Conservation (phyloP, 2,797 vertebrate genomes). For the Cyprinella venusta region DNA sequence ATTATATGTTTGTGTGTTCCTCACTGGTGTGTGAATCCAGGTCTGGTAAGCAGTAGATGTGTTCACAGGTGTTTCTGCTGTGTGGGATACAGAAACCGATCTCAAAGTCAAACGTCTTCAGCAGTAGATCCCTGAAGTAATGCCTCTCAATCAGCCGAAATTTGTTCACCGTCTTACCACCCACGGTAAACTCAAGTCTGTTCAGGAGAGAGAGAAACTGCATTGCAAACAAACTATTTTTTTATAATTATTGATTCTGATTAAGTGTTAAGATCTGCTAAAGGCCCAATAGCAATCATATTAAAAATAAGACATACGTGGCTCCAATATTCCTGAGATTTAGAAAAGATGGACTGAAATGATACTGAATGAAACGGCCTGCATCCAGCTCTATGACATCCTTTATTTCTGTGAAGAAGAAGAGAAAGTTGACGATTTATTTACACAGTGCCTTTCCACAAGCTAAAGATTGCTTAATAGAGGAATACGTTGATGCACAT, state of each 20-base stretch:
- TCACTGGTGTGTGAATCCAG: constrained; percentile 86
- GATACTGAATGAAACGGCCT: constrained; percentile 88
- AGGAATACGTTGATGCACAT: neutral
- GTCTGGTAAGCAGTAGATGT: constrained; percentile 90
- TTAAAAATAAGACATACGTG: constrained; percentile 73
- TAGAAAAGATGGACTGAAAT: constrained; percentile 87
- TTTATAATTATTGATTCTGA: neutral
- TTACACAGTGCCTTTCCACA: neutral
- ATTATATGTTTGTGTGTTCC: constrained; percentile 10
- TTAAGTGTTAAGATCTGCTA: neutral
- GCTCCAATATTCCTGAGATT: constrained; percentile 87
- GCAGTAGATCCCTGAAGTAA: constrained; percentile 85
- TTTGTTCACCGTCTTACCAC: constrained; percentile 84
- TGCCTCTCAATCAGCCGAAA: constrained; percentile 92
- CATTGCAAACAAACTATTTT: neutral
- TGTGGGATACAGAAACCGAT: constrained; percentile 92
- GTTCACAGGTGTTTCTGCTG: constrained; percentile 91
- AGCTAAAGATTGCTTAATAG: neutral
- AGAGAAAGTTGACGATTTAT: neutral
- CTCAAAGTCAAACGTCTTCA: constrained; percentile 94
- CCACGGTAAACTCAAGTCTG: constrained; percentile 91
- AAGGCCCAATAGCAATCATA: neutral
- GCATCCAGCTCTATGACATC: constrained; percentile 79
- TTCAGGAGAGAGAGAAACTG: neutral
- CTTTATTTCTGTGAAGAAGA: constrained; percentile 67